Conservation (phyloP, 2,113 vertebrate genomes). For the Laticauda laticaudata region DNA sequence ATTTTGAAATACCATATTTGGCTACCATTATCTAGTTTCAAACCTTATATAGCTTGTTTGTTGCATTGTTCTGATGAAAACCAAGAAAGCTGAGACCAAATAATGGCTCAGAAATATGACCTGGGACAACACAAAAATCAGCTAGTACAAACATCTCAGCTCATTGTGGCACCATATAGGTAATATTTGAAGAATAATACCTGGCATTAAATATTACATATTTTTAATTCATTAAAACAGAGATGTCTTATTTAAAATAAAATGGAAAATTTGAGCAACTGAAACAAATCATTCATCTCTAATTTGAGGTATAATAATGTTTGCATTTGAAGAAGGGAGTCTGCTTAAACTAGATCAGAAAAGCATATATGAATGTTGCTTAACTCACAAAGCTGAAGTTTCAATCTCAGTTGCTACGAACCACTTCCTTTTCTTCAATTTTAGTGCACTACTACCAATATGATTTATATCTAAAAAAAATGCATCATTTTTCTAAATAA, state of each 20-base stretch:
- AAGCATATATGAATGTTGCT: not conserved
- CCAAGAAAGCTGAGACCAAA: not conserved
- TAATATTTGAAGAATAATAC: not conserved
- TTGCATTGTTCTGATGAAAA: not conserved
- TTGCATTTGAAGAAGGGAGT: not conserved
- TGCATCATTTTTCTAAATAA: conserved; percentile 5
- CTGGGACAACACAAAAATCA: not conserved
- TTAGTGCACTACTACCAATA: conserved; percentile 59
- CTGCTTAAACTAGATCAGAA: conserved; percentile 2
- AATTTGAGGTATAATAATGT: conserved; percentile 4
- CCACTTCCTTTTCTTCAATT: conserved; percentile 40
- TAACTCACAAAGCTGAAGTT: conserved; percentile 5
- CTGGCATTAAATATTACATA: not conserved
- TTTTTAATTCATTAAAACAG: not conserved
- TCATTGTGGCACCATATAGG: not conserved
- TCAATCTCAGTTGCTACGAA: conserved; percentile 47
- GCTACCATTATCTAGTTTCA: not conserved
- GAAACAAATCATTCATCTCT: conserved; percentile 10
- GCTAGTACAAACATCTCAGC: not conserved
- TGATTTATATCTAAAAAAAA: conserved; percentile 43
- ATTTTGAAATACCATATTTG: conserved; percentile 30
- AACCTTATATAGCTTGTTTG: not conserved
- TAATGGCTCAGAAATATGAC: not conserved
- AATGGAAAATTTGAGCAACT: not conserved
- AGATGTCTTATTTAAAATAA: not conserved